Percentiles rank a stretch among this genome's conserved stretches.
phyloP scores from a whole-genome alignment of 1,140 invertebrate genomes.

The Agrilus planipennis region DNA sequence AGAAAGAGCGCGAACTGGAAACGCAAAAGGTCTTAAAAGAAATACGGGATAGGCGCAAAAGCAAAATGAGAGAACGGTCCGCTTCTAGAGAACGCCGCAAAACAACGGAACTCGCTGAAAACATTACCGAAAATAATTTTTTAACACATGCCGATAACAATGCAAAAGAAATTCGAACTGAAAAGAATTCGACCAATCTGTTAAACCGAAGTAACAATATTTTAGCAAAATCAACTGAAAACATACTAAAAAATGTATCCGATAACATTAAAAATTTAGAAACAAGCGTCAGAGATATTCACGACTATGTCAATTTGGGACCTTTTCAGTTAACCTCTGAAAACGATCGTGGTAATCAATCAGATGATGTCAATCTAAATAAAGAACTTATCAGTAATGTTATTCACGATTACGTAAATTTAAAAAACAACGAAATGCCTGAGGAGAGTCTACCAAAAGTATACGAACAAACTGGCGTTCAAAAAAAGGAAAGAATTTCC shows the following conservation, averaged over 20 bases:
- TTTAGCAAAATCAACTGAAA: slow-evolving; percentile 14
- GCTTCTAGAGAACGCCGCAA: slow-evolving; percentile 13
- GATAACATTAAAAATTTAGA: slow-evolving; percentile 27
- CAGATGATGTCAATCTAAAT: slow-evolving; percentile 25
- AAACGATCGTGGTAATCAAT: slow-evolving; percentile 18
- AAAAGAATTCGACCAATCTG: not conserved
- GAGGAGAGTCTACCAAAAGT: too few species aligned
- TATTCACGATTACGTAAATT: slow-evolving; percentile 19
- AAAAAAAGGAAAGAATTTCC: slow-evolving; percentile 36
- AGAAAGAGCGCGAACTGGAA: slow-evolving; percentile 50
- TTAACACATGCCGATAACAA: not conserved
- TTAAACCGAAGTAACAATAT: slow-evolving; percentile 1
- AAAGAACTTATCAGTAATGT: slow-evolving; percentile 17
- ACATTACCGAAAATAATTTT: slow-evolving; percentile 6
- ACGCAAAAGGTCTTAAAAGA: slow-evolving; percentile 51
- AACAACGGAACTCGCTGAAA: slow-evolving; percentile 4
- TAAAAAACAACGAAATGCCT: slow-evolving; percentile 7
- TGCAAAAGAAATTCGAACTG: too few species aligned
- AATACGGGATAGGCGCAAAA: slow-evolving; percentile 47
- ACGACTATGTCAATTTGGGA: slow-evolving; percentile 19
- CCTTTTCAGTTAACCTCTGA: not conserved
- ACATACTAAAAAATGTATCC: slow-evolving; percentile 21
- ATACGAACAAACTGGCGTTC: slow-evolving; percentile 12
- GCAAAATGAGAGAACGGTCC: slow-evolving; percentile 27
- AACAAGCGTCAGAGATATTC: slow-evolving; percentile 9